phyloP scores from a whole-genome alignment of 1,140 invertebrate species.

The Aphelinus atriplicis region DNA sequence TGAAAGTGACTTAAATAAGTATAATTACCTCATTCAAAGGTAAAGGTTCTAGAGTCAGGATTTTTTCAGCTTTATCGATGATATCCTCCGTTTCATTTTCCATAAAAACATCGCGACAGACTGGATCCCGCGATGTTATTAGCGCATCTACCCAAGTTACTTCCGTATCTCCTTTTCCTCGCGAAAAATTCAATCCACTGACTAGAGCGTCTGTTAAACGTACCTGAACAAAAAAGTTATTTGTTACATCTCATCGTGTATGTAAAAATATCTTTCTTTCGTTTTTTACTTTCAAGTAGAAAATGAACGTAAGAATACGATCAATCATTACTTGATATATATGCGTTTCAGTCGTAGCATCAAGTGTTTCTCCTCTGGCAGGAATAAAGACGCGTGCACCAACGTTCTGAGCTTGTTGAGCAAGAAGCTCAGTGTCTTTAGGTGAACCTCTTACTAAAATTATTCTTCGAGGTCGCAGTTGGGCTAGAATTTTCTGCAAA shows the following conservation, averaged over 20 bases:
- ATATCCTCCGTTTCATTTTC: constrained; percentile 56
- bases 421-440: constrained; percentile 72
- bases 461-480: constrained; percentile 87
- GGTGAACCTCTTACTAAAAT: constrained; percentile 74
- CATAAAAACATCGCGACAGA: constrained; percentile 60
- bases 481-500: constrained; percentile 87
- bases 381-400: constrained; percentile 87
- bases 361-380: constrained; percentile 84
- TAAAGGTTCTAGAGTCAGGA: constrained; percentile 80
- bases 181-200: constrained; percentile 86
- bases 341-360: constrained; percentile 97
- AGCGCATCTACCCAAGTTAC: constrained; percentile 92
- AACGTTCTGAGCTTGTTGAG: constrained; percentile 70
- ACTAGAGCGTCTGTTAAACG: constrained; percentile 90
- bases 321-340: constrained; percentile 88
- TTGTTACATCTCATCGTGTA: too few species aligned
- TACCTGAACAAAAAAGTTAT: constrained; percentile 68
- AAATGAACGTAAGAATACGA: too few species aligned
- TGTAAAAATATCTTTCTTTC: background rate
- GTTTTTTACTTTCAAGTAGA: background rate
- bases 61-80: constrained; percentile 68
- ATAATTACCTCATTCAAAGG: constrained; percentile 63
- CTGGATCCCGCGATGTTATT: constrained; percentile 70
- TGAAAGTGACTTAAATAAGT: constrained; percentile 19
- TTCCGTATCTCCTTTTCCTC: constrained; percentile 84